phyloP scores from a whole-genome alignment of 2,113 vertebrate species.

The Bothrops jararaca region DNA sequence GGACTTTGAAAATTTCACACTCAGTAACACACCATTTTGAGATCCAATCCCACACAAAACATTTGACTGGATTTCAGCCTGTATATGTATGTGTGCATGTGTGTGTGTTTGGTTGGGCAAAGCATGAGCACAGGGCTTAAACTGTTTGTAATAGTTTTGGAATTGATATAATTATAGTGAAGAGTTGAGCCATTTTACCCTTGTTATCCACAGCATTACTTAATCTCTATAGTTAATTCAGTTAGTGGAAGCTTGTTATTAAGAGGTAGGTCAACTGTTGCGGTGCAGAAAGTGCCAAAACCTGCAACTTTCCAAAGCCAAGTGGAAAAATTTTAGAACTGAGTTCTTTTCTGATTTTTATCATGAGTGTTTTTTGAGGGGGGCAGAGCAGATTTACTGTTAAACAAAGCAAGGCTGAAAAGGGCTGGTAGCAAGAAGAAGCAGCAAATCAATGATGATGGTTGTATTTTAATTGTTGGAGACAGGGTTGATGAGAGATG shows the following conservation, averaged over 20 bases:
- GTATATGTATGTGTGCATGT: constrained; percentile 13
- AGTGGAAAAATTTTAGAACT: not conserved
- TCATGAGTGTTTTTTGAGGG: not conserved
- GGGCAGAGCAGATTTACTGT: not conserved
- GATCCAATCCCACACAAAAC: constrained; percentile 33
- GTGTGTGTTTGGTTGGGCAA: constrained; percentile 44
- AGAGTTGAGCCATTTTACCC: constrained; percentile 40
- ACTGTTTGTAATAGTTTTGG: constrained; percentile 52
- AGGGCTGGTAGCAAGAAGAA: not conserved
- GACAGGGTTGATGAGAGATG: too few species aligned
- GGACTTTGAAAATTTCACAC: constrained; percentile 22
- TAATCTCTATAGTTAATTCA: constrained; percentile 47
- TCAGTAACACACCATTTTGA: not conserved
- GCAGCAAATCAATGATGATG: not conserved
- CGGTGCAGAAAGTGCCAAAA: constrained; percentile 10
- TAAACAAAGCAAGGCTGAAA: not conserved
- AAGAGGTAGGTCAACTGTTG: constrained; percentile 21
- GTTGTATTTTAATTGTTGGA: not conserved
- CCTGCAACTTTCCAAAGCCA: not conserved
- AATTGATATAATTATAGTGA: constrained; percentile 56
- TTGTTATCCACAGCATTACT: constrained; percentile 51
- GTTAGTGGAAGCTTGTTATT: constrained; percentile 37
- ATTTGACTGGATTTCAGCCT: constrained; percentile 8
- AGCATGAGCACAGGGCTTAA: constrained; percentile 44
- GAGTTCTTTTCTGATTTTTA: not conserved